phyloP scores from a whole-genome alignment of 2,888 invertebrate species.

The Ectobius pallidus region DNA sequence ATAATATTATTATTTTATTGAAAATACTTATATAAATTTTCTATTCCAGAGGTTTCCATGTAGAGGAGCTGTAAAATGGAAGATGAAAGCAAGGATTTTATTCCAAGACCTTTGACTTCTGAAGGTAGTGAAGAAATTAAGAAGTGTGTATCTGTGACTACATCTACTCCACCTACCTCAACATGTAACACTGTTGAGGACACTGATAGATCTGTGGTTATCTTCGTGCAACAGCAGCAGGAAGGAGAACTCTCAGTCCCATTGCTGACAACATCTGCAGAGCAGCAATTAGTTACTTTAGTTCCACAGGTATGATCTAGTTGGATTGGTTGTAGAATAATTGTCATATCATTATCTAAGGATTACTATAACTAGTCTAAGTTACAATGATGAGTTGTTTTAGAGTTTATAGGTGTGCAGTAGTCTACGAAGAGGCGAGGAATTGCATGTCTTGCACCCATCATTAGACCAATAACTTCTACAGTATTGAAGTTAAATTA shows the following conservation, averaged over 20 bases:
- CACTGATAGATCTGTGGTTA: slow-evolving; percentile 4
- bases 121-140: not conserved
- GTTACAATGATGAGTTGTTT: too few relatives aligned
- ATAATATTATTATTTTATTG: too few relatives aligned
- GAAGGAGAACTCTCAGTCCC: not conserved
- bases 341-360: not conserved
- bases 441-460: too few relatives aligned
- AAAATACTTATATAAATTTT: too few relatives aligned
- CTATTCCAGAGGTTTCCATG: too few relatives aligned
- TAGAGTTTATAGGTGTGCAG: too few relatives aligned
- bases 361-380: too few relatives aligned
- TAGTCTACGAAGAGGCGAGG: too few relatives aligned
- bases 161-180: not conserved
- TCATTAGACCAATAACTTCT: too few relatives aligned
- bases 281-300: slow-evolving; percentile 6
- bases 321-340: too few relatives aligned
- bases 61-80: slow-evolving; percentile 1
- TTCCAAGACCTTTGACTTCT: not conserved
- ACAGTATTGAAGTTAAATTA: too few relatives aligned
- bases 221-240: not conserved
- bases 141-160: not conserved
- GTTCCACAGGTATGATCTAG: slow-evolving; percentile 1
- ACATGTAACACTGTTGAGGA: too few relatives aligned
- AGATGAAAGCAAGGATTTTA: not conserved
- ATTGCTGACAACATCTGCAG: not conserved